Base-by-base conservation (phyloP, 1,140 invertebrate species). In the Drosophila lacteicornis region DNA sequence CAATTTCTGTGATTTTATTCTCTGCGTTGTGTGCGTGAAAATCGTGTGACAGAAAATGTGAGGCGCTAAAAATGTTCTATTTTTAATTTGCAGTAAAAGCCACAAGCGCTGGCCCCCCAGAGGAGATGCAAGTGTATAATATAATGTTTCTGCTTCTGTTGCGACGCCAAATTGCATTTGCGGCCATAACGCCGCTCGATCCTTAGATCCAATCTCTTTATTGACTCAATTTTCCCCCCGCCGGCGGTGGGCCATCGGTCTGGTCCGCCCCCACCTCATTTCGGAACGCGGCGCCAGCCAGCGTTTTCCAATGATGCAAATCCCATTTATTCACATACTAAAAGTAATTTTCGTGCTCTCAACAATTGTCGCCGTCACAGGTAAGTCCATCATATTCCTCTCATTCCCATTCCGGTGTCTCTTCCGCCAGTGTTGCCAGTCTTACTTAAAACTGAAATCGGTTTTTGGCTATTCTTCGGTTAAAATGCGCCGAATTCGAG, bases 261-360 rank as follows among this genome's bases (percentile, higher is more conserved):
- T 40, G 53, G 53, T 56, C 53, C 53, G 36, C 53, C 51, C 51
- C 43, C 27, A 25, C 17, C 22, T 13, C 17, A 46, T 47, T 75
- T 74, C 45, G 55, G 43, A 71, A 55, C 57, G 53, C 53, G 53
- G 53, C 53, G 36, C 43, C 27, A 49, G 8, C n/a, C 27, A 49
- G 61, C 76, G 65, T 79, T 76, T 75, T 73, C 60, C 40, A 85
- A 88, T 85, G 82, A 88, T 88, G 85, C 85, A 66, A 88, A 79
- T 85, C 70, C 75, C 74, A 81, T 81, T 77, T 76, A 67, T 79
- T 68, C 63, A 66, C 68, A 75, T 91, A 76, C 45, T 92, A n/a
- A 77, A 91, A 90, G 88, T 92, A 92, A 91, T 92, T 87, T 92
- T 92, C 91, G 79, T 92, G 91, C 91, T 92, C 65, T 92, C 91